Base-by-base conservation (phyloP, 1,140 invertebrate species). In the Nylanderia fulva region DNA sequence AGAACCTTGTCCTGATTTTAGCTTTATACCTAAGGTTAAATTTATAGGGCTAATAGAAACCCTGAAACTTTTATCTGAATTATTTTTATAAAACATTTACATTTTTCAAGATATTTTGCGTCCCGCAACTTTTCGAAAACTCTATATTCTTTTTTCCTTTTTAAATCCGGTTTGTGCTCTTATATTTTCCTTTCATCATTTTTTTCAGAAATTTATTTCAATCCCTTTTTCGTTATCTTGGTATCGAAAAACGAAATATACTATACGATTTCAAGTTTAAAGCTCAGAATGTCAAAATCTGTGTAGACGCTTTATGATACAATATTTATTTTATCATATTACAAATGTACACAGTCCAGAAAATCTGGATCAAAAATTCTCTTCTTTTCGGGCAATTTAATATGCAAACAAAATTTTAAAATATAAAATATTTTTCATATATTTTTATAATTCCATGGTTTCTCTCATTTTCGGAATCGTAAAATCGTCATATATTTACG, bases 111-210 rank as follows among this genome's bases (percentile, higher is more conserved):
- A n/a, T n/a, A n/a, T n/a, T n/a, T n/a, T n/a, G n/a, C n/a, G n/a
- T n/a, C n/a, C n/a, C n/a, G n/a, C n/a, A n/a, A n/a, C n/a, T n/a
- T n/a, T n/a, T n/a, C n/a, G n/a, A n/a, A n/a, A n/a, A n/a, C n/a
- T n/a, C n/a, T n/a, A n/a, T n/a, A n/a, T n/a, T n/a, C n/a, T 56
- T 18, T 24, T 71, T 39, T 42, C 66, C 9, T 9, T 58, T 27
- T 42, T 27, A n/a, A n/a, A n/a, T 68, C 45, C 24, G 24, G 52
- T 69, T 82, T 58, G 29, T 82, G 71, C 8, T 9, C 42, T n/a
- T 42, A 1, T 33, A 3, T 33, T 33, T 33, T 33, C 29, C 3
- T 33, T 42, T 42, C 39, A 15, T 45, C 13, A 21, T 13, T 33
- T 27, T 7, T 21, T 11, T 2, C 52, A 24, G 9, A 68, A 36